Conservation (phyloP, 2,113 vertebrate genomes). For the Hyperoodon ampullatus region DNA sequence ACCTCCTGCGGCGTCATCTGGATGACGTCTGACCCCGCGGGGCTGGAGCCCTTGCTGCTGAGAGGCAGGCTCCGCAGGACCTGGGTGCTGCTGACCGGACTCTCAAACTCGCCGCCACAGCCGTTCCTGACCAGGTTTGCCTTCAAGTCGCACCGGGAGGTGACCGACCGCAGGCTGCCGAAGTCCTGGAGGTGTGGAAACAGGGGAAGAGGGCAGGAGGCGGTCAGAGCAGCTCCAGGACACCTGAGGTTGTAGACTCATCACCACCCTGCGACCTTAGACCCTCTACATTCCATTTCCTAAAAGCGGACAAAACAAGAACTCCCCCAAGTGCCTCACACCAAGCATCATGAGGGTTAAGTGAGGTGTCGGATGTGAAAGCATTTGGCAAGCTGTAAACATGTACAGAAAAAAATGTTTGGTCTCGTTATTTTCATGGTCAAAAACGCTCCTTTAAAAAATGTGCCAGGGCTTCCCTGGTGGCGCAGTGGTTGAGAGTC, state of each 20-base stretch:
- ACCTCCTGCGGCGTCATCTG: conserved; percentile 95
- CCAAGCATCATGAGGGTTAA: background rate
- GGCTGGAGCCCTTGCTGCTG: conserved; percentile 91
- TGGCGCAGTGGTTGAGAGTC: too few relatives aligned
- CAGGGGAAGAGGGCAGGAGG: background rate
- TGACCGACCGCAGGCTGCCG: conserved; percentile 86
- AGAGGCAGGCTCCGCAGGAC: conserved; percentile 87
- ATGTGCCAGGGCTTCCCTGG: too few relatives aligned
- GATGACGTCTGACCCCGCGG: conserved; percentile 86
- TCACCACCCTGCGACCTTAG: too few relatives aligned
- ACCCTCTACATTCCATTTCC: background rate
- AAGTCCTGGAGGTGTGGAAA: conserved; percentile 87
- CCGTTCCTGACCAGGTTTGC: conserved; percentile 90
- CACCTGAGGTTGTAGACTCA: background rate
- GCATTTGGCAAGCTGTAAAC: background rate
- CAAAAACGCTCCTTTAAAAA: background rate
- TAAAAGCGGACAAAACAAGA: background rate
- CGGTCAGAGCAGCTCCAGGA: background rate
- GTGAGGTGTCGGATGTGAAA: background rate
- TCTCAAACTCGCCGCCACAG: conserved; percentile 88
- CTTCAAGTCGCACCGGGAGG: conserved; percentile 92
- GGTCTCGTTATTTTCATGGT: background rate
- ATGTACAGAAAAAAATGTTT: background rate
- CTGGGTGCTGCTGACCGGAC: conserved; percentile 86
- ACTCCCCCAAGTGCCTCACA: background rate